Conservation (phyloP, 2,113 vertebrate species). For the Morphnarchus princeps region DNA sequence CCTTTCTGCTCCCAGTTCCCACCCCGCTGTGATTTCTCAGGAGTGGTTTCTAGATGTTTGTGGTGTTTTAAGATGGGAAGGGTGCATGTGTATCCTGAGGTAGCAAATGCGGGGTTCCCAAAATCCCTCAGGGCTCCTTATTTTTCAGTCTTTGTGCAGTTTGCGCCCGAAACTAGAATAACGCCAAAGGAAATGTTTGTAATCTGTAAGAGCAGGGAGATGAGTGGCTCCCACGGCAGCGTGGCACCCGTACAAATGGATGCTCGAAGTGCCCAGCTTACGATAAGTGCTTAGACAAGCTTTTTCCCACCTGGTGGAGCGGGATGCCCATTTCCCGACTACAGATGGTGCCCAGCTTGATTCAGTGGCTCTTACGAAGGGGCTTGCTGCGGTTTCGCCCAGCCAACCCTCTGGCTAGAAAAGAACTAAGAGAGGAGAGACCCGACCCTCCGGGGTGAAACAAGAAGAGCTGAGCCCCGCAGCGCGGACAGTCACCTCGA, state of each 20-base stretch:
- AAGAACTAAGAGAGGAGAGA: background rate
- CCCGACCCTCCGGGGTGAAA: accelerated
- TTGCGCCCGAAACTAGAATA: background rate
- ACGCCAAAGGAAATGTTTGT: background rate
- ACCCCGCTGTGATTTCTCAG: background rate
- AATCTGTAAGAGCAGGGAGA: background rate
- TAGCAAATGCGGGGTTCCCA: background rate
- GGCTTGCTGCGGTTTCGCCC: background rate
- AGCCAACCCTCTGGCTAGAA: background rate
- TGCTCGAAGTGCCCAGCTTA: background rate
- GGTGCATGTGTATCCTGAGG: accelerated
- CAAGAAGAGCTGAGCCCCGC: background rate
- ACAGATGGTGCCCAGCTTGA: background rate
- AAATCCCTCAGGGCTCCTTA: background rate
- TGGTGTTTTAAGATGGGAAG: background rate
- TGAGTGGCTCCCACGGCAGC: background rate
- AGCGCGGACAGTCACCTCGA: background rate
- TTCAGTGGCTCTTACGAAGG: background rate
- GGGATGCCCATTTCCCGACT: background rate
- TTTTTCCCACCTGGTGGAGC: background rate
- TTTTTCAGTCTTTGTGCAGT: background rate
- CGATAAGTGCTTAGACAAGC: accelerated
- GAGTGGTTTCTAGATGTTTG: background rate
- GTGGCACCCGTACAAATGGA: background rate
- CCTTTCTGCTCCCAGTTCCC: background rate